phyloP scores from a whole-genome alignment of 92 coral and sea anemone genomes.

The Siderastrea siderea region DNA sequence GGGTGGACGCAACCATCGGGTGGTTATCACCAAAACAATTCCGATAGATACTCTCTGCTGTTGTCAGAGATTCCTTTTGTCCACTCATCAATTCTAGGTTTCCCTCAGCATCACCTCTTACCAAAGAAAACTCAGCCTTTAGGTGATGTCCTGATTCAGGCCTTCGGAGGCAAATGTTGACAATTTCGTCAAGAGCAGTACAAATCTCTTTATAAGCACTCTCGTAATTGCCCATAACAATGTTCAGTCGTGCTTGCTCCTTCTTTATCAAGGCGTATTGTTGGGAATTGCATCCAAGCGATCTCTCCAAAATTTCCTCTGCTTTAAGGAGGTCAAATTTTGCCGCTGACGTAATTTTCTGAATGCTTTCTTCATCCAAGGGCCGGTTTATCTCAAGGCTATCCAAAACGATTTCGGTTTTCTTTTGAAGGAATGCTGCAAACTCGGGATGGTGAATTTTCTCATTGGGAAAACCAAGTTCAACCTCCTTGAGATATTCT shows the following conservation, averaged over 20 bases:
- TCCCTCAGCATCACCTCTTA: conserved; percentile 19
- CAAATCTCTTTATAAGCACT: neutral
- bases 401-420: conserved; percentile 25
- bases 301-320: neutral
- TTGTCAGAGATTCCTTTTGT: neutral
- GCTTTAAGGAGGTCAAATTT: neutral
- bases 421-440: conserved; percentile 16
- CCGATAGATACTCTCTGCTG: conserved; percentile 1
- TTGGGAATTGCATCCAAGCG: neutral
- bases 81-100: neutral
- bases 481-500: conserved; percentile 10
- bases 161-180: neutral
- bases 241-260: conserved; percentile 20
- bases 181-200: neutral
- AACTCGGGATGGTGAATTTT: neutral
- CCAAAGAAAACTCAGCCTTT: conserved; percentile 1
- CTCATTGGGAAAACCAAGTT: neutral
- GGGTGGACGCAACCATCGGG: conserved; percentile 12
- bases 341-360: neutral
- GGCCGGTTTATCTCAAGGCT: conserved; percentile 2
- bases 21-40: conserved; percentile 10
- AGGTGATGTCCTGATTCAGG: neutral
- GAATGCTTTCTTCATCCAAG: neutral
- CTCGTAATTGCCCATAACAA: neutral
- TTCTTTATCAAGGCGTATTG: neutral